phyloP scores from a whole-genome alignment of 2,113 vertebrate genomes.

The Galeopterus variegatus region DNA sequence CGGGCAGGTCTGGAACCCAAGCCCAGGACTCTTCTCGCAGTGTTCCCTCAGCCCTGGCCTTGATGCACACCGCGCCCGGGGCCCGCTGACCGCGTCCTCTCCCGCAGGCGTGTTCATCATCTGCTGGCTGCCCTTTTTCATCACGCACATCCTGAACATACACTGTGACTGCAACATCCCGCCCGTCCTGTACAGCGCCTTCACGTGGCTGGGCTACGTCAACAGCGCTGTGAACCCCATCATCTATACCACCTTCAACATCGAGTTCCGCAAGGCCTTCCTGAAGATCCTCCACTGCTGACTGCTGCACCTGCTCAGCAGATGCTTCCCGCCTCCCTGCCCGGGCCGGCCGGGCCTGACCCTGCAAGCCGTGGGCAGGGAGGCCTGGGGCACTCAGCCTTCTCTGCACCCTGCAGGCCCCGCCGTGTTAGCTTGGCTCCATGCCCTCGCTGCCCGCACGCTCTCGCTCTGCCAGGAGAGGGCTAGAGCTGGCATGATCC shows the following conservation, averaged over 20 bases:
- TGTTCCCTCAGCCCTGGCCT: neutral
- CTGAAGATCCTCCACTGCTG: slow-evolving; percentile 99
- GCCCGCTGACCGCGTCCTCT: slow-evolving; percentile 66
- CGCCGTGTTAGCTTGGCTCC: slow-evolving; percentile 67
- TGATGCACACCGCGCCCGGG: no score
- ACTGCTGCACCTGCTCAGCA: slow-evolving; percentile 66
- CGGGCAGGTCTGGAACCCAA: neutral
- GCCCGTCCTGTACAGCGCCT: slow-evolving; percentile 96
- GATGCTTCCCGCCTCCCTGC: slow-evolving; percentile 43
- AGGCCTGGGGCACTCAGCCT: neutral
- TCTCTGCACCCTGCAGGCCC: neutral
- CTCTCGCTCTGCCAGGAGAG: neutral
- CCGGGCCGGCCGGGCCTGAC: neutral
- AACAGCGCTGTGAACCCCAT: slow-evolving; percentile 99
- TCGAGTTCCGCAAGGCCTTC: slow-evolving; percentile 99
- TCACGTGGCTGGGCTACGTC: slow-evolving; percentile 99
- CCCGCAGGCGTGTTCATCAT: slow-evolving; percentile 97
- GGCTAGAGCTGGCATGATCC: neutral
- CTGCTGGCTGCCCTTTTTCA: slow-evolving; percentile 99
- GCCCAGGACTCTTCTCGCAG: fast-evolving
- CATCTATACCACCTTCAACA: slow-evolving; percentile 99
- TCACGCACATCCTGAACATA: slow-evolving; percentile 99
- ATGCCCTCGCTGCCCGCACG: neutral
- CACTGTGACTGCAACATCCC: slow-evolving; percentile 97
- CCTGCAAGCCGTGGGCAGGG: neutral